Conservation (phyloP, 2,888 invertebrate species). For the Andrena praecox region DNA sequence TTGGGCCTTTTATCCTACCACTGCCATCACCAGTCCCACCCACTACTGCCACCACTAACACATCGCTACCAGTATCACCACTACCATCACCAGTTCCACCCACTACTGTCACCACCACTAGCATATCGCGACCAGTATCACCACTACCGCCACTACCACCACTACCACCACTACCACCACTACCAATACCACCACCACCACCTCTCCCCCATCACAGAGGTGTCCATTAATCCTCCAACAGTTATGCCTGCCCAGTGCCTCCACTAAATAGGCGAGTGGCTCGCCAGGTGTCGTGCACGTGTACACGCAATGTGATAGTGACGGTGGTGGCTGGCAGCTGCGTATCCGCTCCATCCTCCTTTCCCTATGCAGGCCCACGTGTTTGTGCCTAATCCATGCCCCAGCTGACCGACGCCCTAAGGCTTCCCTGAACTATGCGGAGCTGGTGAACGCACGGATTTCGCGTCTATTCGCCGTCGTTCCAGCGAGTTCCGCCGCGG, state of each 20-base stretch:
- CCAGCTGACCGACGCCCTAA: slow-evolving; percentile 71
- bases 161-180: too few relatives aligned
- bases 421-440: slow-evolving; percentile 76
- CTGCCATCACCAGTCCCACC: too few relatives aligned
- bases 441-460: slow-evolving; percentile 68
- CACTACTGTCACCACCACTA: too few relatives aligned
- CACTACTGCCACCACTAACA: too few relatives aligned
- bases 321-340: neutral
- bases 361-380: slow-evolving; percentile 28
- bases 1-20: too few relatives aligned
- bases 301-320: slow-evolving; percentile 40
- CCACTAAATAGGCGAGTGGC: neutral
- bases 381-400: slow-evolving; percentile 80
- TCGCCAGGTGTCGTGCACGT: slow-evolving; percentile 38
- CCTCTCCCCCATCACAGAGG: neutral
- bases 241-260: slow-evolving; percentile 2
- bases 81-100: too few relatives aligned
- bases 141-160: too few relatives aligned
- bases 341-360: slow-evolving; percentile 31
- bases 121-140: too few relatives aligned
- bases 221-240: slow-evolving; percentile 31
- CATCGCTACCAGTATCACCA: too few relatives aligned
- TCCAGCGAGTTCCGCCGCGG: neutral
- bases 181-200: too few relatives aligned
- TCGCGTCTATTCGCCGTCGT: slow-evolving; percentile 34